phyloP scores from a whole-genome alignment of 2,888 invertebrate species.

The Ametastegia equiseti region DNA sequence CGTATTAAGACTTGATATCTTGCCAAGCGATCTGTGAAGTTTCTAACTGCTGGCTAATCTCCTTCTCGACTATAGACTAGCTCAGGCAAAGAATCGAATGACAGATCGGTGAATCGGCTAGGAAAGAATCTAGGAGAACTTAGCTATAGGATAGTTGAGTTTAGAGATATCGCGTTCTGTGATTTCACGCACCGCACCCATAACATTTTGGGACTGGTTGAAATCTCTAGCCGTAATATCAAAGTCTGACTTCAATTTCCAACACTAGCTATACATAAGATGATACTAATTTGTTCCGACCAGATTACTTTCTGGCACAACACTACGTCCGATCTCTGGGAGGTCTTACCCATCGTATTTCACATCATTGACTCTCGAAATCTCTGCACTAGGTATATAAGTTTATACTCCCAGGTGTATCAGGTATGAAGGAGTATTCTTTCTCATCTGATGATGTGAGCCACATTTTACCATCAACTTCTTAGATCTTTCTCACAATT shows the following conservation, averaged over 20 bases:
- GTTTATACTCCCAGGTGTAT: too few species aligned
- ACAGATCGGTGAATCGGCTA: not conserved
- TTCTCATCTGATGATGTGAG: too few species aligned
- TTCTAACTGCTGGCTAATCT: not conserved
- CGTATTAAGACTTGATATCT: not conserved
- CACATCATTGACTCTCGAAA: constrained; percentile 26
- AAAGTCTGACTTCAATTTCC: constrained; percentile 6
- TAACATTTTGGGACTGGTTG: not conserved
- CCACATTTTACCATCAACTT: too few species aligned
- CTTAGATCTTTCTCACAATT: too few species aligned
- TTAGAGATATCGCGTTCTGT: not conserved
- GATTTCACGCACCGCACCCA: constrained; percentile 1
- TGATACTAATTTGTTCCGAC: constrained; percentile 31
- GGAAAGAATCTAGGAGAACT: not conserved
- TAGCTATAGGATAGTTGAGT: not conserved
- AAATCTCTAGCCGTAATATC: not conserved
- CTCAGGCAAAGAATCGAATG: not conserved
- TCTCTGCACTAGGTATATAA: not conserved
- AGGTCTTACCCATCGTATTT: constrained; percentile 32
- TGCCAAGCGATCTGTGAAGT: not conserved
- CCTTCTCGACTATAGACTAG: not conserved
- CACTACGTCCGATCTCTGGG: not conserved
- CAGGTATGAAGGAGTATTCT: too few species aligned
- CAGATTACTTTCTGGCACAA: constrained; percentile 33
- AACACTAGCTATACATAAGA: not conserved